Evolutionary conservation across 2,888 invertebrate species (phyloP), one percentile per base, ranked within the genome.

Genomic region (Melanargia galathea): DNA sequence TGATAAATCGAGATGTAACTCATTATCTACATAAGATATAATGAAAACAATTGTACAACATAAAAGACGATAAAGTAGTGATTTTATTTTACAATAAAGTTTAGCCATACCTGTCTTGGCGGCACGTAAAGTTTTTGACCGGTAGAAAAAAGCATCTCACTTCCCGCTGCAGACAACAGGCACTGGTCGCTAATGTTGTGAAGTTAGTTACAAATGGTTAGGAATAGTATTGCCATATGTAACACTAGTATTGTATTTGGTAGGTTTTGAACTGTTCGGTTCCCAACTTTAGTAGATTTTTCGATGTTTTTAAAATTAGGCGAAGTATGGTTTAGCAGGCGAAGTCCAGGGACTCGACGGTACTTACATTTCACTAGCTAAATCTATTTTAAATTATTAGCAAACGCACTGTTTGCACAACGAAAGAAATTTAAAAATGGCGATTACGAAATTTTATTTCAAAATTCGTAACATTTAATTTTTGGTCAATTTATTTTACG

Each of bases 61-160:
- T 3, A 3, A 43, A 43, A 43, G 43, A 43, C 18, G 43, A 43
- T 43, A 43, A 43, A 18, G 5, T 18, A 43, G 43, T 43, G 16
- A 43, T 43, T 1, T 43, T 43, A 43, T 43, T 43, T 43, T 43
- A 18, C 43, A 43, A 43, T 43, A 18, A 43, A 43, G 43, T 43
- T 1, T 43, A 43, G 43, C 43, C 43, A 43, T 43, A 40, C 16
- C 40, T 40, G 40, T 43, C 43, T 16, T 43, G 43, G 7, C 35
- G 7, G 35, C 35, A 6, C 7, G 11, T 1, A 35, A 35, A 35
- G 2, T 35, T 35, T 35, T 35, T 35, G 35, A 35, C 35, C 35
- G 35, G 35, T 11, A 35, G 5, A 11, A 35, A 35, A 35, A 35
- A 35, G 7, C 35, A 35, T 35, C 5, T 35, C 35, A 35, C 35